Evolutionary conservation across 2,113 vertebrate genomes (phyloP).

Genomic region (Vicugna pacos): DNA sequence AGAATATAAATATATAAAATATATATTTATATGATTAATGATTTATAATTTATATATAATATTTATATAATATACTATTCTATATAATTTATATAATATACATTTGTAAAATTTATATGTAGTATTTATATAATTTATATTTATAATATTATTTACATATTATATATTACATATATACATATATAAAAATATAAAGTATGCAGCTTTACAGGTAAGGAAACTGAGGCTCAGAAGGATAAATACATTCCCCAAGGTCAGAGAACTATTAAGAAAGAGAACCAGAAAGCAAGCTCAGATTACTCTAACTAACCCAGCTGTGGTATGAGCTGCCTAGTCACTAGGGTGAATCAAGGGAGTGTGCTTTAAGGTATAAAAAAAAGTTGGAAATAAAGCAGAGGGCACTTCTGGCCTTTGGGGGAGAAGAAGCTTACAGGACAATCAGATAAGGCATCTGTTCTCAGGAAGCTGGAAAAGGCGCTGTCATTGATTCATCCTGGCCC

Average conservation of each 20-base stretch:
- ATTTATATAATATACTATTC: no score
- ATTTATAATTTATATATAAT: no score
- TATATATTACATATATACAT: no score
- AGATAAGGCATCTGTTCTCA: not conserved
- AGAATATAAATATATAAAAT: not conserved
- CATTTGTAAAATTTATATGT: no score
- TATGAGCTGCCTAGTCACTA: not conserved
- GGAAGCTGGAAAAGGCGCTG: not conserved
- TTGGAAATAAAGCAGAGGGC: not conserved
- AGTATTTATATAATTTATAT: no score
- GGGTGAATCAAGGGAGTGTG: not conserved
- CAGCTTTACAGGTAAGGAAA: slow-evolving; percentile 35
- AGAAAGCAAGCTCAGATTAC: not conserved
- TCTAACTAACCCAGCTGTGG: not conserved
- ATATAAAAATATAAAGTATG: not conserved
- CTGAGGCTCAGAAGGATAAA: not conserved
- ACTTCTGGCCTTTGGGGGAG: not conserved
- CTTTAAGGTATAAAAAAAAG: not conserved
- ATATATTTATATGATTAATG: no score
- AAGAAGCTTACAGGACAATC: not conserved
- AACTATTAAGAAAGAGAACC: not conserved
- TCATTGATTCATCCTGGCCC: not conserved
- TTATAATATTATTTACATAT: no score
- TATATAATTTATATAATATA: no score
- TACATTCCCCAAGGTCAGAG: not conserved